These are phyloP conservation scores for Arge pagana DNA, from an alignment of 2,888 invertebrate species.

Conservation along the genomic window DNA sequence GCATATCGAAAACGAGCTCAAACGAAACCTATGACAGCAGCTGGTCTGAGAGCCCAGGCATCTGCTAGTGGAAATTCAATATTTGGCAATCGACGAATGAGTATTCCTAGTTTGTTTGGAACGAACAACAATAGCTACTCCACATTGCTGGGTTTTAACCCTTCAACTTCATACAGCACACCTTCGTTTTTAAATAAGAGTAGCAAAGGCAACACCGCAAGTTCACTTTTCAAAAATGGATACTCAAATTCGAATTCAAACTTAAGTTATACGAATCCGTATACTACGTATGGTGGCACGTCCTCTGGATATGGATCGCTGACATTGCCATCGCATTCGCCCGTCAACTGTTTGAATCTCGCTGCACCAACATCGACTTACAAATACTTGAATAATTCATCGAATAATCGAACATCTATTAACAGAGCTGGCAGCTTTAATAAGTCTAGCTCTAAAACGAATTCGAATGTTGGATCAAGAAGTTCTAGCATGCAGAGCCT, in stretches of 20 bases:
- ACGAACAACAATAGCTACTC: constrained; percentile 49
- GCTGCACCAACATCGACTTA: constrained; percentile 60
- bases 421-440: constrained; percentile 50
- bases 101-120: constrained; percentile 48
- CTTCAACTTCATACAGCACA: constrained; percentile 43
- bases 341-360: constrained; percentile 65
- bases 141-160: constrained; percentile 44
- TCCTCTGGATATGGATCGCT: constrained; percentile 72
- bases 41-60: constrained; percentile 54
- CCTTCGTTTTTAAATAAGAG: constrained; percentile 43
- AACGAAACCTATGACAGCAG: constrained; percentile 54
- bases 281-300: constrained; percentile 66
- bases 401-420: constrained; percentile 35
- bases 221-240: constrained; percentile 47
- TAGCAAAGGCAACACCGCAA: constrained; percentile 32
- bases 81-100: constrained; percentile 53
- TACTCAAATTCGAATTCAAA: constrained; percentile 54
- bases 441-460: constrained; percentile 40
- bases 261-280: constrained; percentile 60
- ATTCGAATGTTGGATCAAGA: constrained; percentile 46
- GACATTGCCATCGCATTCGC: constrained; percentile 65
- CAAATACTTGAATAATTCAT: constrained; percentile 40
- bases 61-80: constrained; percentile 57
- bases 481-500: constrained; percentile 55
- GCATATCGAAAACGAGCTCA: constrained; percentile 54